phyloP scores from a whole-genome alignment of 1,140 invertebrate species.

The Cepaea nemoralis region DNA sequence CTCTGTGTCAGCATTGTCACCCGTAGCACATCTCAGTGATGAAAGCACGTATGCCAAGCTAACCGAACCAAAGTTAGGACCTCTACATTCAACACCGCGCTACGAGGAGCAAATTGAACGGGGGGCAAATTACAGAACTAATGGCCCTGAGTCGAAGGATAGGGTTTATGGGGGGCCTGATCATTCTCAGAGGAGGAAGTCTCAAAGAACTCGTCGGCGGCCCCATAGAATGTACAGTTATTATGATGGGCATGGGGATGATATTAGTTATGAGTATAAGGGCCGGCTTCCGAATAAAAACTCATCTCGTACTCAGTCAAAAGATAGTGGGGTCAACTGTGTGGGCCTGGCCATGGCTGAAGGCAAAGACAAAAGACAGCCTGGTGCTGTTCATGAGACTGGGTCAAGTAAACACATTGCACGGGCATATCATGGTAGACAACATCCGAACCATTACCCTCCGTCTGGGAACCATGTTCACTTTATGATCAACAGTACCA shows the following conservation, averaged over 20 bases:
- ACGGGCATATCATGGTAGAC: no score
- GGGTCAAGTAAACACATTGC: not conserved
- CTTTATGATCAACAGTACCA: constrained; percentile 13
- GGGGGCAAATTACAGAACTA: constrained; percentile 18
- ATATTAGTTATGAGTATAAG: constrained; percentile 63
- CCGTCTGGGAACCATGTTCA: constrained; percentile 24
- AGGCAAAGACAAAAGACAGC: constrained; percentile 8
- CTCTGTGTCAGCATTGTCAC: constrained; percentile 37
- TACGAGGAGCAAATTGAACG: constrained; percentile 41
- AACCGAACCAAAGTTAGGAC: constrained; percentile 34
- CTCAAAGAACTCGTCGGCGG: constrained; percentile 52
- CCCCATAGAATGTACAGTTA: constrained; percentile 42
- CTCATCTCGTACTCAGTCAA: constrained; percentile 54
- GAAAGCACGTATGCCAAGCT: constrained; percentile 41
- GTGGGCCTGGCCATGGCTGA: constrained; percentile 51
- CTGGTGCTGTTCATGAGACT: constrained; percentile 25
- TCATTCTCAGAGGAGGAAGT: constrained; percentile 40
- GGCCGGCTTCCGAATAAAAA: constrained; percentile 64
- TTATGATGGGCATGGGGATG: constrained; percentile 50
- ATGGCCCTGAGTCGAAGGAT: constrained; percentile 37
- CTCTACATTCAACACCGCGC: constrained; percentile 48
- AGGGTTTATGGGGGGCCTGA: constrained; percentile 34
- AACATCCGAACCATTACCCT: not conserved
- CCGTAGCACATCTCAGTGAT: constrained; percentile 36
- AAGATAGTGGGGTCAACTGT: constrained; percentile 67